phyloP scores from a whole-genome alignment of 2,113 vertebrate species.

The Oreochromis aureus region DNA sequence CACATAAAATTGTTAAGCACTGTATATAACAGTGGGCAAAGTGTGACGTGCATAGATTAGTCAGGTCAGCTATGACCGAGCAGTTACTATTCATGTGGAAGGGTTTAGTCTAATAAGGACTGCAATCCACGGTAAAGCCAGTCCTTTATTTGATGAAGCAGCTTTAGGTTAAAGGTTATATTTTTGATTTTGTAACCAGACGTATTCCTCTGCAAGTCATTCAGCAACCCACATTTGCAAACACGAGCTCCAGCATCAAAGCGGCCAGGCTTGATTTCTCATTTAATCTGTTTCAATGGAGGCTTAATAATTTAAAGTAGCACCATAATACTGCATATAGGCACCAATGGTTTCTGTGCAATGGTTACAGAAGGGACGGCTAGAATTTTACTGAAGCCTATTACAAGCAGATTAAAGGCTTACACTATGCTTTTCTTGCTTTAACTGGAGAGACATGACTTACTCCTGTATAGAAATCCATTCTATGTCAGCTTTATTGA shows the following conservation, averaged over 20 bases:
- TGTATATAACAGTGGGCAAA: background rate
- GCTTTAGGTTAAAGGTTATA: background rate
- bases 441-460: conserved; percentile 7
- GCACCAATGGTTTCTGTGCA: background rate
- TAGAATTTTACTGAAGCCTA: conserved; percentile 7
- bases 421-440: conserved; percentile 21
- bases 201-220: background rate
- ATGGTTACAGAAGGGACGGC: conserved; percentile 2
- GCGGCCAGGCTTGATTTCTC: background rate
- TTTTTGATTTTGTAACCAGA: background rate
- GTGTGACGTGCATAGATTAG: background rate
- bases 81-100: background rate
- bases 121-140: background rate
- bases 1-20: background rate
- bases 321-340: background rate
- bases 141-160: background rate
- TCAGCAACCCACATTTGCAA: background rate
- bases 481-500: conserved; percentile 14
- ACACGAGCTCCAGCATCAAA: background rate
- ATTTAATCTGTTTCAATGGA: conserved; percentile 14
- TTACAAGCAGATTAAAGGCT: conserved; percentile 50
- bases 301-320: background rate
- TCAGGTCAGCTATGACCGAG: background rate
- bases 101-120: background rate
- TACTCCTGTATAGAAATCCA: conserved; percentile 7